A percentile compares a stretch with the other conserved stretches of the same genome.
phyloP scores from a whole-genome alignment of 2,888 invertebrate species.

The Thelaira solivaga region DNA sequence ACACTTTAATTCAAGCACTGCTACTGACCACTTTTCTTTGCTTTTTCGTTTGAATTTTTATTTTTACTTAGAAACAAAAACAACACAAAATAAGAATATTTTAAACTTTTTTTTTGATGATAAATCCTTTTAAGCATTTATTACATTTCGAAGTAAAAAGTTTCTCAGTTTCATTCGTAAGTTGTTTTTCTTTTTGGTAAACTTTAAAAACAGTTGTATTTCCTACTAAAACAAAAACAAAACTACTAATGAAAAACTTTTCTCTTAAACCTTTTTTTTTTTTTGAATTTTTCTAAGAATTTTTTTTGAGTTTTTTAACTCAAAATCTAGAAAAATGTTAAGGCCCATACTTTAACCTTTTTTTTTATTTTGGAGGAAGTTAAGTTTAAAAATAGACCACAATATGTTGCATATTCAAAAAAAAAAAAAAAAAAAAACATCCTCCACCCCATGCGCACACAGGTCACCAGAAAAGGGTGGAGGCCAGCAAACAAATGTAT shows the following conservation, averaged over 20 bases:
- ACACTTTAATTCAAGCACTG: too few relatives aligned
- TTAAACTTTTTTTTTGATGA: conserved; percentile 33
- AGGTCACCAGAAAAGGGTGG: not conserved
- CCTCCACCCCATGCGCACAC: not conserved
- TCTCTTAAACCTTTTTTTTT: conserved; percentile 53
- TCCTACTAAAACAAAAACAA: conserved; percentile 32
- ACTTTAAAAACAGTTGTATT: conserved; percentile 53
- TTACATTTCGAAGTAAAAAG: conserved; percentile 62
- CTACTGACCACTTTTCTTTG: not conserved
- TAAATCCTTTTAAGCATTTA: conserved; percentile 63
- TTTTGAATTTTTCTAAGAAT: conserved; percentile 10
- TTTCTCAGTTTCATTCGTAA: conserved; percentile 43
- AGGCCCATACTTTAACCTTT: not conserved
- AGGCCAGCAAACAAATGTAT: too few relatives aligned
- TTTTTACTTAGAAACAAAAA: not conserved
- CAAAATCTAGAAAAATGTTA: conserved; percentile 22
- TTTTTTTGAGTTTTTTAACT: conserved; percentile 12
- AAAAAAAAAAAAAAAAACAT: too few relatives aligned
- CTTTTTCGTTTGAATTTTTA: not conserved
- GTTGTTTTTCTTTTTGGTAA: conserved; percentile 28
- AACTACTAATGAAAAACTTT: conserved; percentile 62
- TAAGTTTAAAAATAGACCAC: conserved; percentile 33
- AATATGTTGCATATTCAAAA: conserved; percentile 39
- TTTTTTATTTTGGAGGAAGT: conserved; percentile 25
- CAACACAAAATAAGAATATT: too few relatives aligned